These are phyloP conservation scores for Cydia amplana DNA, from an alignment of 1,140 invertebrate genomes.

Conservation along the genomic window DNA sequence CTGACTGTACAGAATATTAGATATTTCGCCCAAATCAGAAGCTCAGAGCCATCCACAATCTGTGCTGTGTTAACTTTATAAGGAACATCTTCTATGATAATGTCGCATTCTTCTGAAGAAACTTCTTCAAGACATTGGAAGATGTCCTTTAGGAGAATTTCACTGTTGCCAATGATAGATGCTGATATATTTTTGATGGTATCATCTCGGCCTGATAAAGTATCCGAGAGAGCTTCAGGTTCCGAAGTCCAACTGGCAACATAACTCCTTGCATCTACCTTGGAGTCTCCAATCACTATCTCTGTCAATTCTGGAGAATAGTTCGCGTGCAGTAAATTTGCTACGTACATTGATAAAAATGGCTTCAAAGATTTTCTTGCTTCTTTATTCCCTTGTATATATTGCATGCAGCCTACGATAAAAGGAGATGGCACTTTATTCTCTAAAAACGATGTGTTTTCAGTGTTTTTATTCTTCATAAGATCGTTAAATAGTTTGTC, in stretches of 20 bases:
- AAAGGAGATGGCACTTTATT: conserved; percentile 70
- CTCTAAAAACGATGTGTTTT: conserved; percentile 63
- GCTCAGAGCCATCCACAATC: conserved; percentile 60
- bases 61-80: conserved; percentile 51
- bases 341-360: conserved; percentile 66
- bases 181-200: conserved; percentile 56
- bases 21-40: conserved; percentile 71
- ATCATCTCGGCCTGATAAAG: conserved; percentile 51
- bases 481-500: conserved; percentile 71
- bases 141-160: conserved; percentile 53
- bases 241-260: conserved; percentile 63
- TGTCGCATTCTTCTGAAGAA: conserved; percentile 46
- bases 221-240: conserved; percentile 54
- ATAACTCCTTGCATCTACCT: conserved; percentile 66
- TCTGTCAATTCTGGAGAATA: conserved; percentile 71
- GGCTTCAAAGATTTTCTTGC: conserved; percentile 63
- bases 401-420: conserved; percentile 70
- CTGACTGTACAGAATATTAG: conserved; percentile 67
- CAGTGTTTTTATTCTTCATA: conserved; percentile 58
- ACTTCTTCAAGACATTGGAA: conserved; percentile 52
- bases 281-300: conserved; percentile 64
- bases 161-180: conserved; percentile 58
- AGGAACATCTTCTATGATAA: conserved; percentile 43
- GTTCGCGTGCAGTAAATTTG: conserved; percentile 72
- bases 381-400: conserved; percentile 57